Conservation (phyloP, 2,888 invertebrate genomes). For the Spicauda simplicius region DNA sequence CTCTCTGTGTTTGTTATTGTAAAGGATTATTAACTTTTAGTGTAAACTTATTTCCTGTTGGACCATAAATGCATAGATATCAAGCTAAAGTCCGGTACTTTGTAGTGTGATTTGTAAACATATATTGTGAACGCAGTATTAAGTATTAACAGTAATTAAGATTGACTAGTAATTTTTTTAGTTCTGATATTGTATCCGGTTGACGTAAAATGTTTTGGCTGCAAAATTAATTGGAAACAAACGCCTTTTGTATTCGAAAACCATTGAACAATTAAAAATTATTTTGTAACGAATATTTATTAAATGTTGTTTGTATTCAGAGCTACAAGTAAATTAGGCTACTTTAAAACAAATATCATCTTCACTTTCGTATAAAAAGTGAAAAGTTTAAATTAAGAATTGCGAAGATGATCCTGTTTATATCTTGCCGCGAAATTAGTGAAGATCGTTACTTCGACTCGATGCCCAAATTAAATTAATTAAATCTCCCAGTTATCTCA, state of each 20-base stretch:
- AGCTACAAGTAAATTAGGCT: not conserved
- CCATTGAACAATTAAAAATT: not conserved
- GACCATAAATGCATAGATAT: no score
- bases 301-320: not conserved
- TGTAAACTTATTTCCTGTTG: no score
- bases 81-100: no score
- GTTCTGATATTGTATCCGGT: no score
- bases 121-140: no score
- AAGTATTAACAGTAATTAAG: no score
- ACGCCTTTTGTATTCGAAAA: not conserved
- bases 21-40: no score
- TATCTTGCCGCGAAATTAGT: slow-evolving; percentile 51
- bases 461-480: slow-evolving; percentile 61
- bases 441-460: slow-evolving; percentile 52
- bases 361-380: not conserved
- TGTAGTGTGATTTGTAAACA: no score
- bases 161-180: no score
- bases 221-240: no score
- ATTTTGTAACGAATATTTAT: not conserved
- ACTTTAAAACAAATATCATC: not conserved
- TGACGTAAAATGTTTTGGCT: no score
- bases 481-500: slow-evolving; percentile 61
- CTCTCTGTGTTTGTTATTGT: not conserved
- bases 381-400: slow-evolving; percentile 36
- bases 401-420: slow-evolving; percentile 50